Evolutionary conservation across 2,888 invertebrate genomes (phyloP).

Genomic region (Cheilosia urbana): DNA sequence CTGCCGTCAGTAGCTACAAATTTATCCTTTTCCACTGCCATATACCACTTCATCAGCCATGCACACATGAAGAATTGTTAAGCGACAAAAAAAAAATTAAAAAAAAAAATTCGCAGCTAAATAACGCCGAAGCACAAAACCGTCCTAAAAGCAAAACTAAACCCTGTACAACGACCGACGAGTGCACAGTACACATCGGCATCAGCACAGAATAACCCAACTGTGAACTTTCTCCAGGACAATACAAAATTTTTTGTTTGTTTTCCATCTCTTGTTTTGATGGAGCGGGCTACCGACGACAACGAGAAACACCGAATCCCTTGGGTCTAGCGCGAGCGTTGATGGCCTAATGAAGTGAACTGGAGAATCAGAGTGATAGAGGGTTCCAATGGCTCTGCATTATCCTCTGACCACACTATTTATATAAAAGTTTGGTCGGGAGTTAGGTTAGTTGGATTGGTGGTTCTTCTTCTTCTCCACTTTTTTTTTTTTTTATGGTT

Average conservation of each 20-base stretch:
- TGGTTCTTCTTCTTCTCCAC: constrained; percentile 8
- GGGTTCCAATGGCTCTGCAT: constrained; percentile 60
- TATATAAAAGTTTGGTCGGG: constrained; percentile 66
- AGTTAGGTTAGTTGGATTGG: constrained; percentile 65
- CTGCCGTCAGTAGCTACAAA: constrained; percentile 44
- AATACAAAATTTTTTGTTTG: background rate
- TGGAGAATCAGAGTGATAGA: constrained; percentile 48
- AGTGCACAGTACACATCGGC: constrained; percentile 9
- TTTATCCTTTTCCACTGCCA: constrained; percentile 43
- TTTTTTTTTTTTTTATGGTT: constrained; percentile 13
- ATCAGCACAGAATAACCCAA: constrained; percentile 9
- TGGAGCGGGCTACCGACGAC: constrained; percentile 1
- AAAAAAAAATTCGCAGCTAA: constrained; percentile 15
- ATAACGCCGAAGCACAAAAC: constrained; percentile 22
- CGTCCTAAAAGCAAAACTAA: constrained; percentile 32
- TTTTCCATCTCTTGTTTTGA: constrained; percentile 10
- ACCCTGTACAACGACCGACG: constrained; percentile 2
- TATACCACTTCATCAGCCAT: constrained; percentile 17
- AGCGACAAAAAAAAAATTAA: constrained; percentile 13
- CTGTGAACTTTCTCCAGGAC: constrained; percentile 37
- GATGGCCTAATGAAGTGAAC: constrained; percentile 58
- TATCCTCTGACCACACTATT: constrained; percentile 71
- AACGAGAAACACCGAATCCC: constrained; percentile 24
- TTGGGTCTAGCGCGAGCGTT: constrained; percentile 44
- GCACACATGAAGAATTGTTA: constrained; percentile 13